These are phyloP conservation scores for Microcebus griseorufus DNA, from an alignment of 2,113 vertebrate genomes.

Conservation along the genomic window DNA sequence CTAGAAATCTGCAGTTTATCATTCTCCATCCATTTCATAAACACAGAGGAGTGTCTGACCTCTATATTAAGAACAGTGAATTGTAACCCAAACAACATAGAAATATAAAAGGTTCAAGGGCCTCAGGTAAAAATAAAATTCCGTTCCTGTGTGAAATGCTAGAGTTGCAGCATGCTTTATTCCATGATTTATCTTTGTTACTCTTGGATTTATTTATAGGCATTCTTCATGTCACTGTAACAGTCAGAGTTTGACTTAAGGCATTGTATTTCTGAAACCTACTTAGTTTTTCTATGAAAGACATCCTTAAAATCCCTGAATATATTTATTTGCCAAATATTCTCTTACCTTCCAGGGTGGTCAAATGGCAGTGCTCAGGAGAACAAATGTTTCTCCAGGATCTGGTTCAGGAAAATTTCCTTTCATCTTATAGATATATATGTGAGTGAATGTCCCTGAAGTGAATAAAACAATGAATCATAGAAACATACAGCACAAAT, in stretches of 20 bases:
- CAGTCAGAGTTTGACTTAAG: not conserved
- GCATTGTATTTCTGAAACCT: constrained; percentile 2
- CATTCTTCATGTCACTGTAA: not conserved
- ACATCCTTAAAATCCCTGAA: constrained; percentile 27
- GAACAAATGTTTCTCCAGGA: not conserved
- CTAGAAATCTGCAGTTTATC: not conserved
- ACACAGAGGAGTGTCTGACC: not conserved
- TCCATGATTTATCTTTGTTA: not conserved
- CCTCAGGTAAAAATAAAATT: not conserved
- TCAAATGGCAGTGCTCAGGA: not conserved
- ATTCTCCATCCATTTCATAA: not conserved
- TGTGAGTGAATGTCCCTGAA: constrained; percentile 16
- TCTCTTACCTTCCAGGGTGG: not conserved
- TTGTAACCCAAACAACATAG: not conserved
- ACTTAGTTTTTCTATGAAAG: constrained; percentile 16
- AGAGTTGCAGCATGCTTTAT: not conserved
- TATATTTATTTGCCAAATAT: not conserved
- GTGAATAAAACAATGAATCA: constrained; percentile 28
- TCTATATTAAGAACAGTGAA: not conserved
- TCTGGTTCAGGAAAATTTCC: not conserved
- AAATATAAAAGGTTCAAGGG: not conserved
- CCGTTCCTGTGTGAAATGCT: not conserved
- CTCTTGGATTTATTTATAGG: not conserved
- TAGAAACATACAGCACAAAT: not conserved
- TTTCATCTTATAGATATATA: constrained; percentile 35